These are phyloP conservation scores for Anguilla megastoma DNA, from an alignment of 2,797 vertebrate species.

Conservation along the genomic window DNA sequence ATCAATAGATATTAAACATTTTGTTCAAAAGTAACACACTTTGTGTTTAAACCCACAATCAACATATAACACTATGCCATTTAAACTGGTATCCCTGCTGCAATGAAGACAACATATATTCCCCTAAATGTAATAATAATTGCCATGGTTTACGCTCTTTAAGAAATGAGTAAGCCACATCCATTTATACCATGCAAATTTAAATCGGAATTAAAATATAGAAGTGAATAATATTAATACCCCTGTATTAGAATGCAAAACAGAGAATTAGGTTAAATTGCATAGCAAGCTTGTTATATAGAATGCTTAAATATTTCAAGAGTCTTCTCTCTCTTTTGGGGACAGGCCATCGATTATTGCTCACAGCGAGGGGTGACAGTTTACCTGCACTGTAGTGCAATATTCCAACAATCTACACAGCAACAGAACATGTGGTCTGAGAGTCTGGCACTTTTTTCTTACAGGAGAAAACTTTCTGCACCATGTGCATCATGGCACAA, in stretches of 20 bases:
- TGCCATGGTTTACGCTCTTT: neutral
- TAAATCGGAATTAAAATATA: slow-evolving; percentile 42
- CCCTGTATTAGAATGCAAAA: neutral
- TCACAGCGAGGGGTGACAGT: slow-evolving; percentile 9
- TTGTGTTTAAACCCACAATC: neutral
- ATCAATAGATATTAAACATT: neutral
- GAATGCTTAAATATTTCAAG: slow-evolving; percentile 25
- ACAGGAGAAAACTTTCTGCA: neutral
- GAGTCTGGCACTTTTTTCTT: slow-evolving; percentile 30
- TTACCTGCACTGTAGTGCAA: slow-evolving; percentile 5
- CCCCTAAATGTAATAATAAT: slow-evolving; percentile 32
- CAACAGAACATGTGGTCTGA: slow-evolving; percentile 11
- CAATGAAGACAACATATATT: neutral
- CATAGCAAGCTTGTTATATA: slow-evolving; percentile 26
- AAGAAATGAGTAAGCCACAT: slow-evolving; percentile 52
- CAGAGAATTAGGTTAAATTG: slow-evolving; percentile 20
- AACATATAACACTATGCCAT: neutral
- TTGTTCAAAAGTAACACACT: neutral
- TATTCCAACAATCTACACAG: slow-evolving; percentile 8
- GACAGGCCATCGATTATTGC: slow-evolving; percentile 26
- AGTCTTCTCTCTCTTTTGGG: slow-evolving; percentile 19
- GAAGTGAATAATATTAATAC: neutral
- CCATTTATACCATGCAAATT: slow-evolving; percentile 66
- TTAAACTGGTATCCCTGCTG: neutral
- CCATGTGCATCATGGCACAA: neutral